These are phyloP conservation scores for Drosophila kokeensis DNA, from an alignment of 2,888 invertebrate species.

Conservation along the genomic window DNA sequence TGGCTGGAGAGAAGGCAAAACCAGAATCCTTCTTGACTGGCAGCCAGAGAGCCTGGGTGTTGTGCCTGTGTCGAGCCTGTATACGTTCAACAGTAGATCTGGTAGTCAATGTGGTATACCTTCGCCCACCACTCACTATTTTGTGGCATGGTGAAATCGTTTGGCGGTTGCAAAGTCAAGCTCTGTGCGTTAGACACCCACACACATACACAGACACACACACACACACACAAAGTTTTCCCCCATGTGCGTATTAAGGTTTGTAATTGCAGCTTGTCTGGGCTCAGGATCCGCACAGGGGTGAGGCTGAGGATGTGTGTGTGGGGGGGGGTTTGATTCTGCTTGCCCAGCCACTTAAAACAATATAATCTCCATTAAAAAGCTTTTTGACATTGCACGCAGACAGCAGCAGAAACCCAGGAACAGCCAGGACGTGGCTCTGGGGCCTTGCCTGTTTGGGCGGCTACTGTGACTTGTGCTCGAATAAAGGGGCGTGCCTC, in stretches of 20 bases:
- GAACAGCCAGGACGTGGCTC: slow-evolving; percentile 10
- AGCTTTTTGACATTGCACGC: slow-evolving; percentile 77
- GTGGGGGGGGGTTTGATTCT: neutral
- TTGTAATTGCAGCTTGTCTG: slow-evolving; percentile 82
- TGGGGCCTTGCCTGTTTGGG: neutral
- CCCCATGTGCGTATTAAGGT: slow-evolving; percentile 75
- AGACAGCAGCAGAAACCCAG: slow-evolving; percentile 1
- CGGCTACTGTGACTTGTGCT: neutral
- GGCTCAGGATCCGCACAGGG: slow-evolving; percentile 5
- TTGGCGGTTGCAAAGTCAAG: slow-evolving; percentile 75
- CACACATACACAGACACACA: neutral
- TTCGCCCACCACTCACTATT: neutral
- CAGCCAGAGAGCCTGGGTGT: neutral
- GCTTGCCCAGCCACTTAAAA: slow-evolving; percentile 71
- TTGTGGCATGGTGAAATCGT: slow-evolving; percentile 65
- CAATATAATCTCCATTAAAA: slow-evolving; percentile 83
- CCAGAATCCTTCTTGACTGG: slow-evolving; percentile 12
- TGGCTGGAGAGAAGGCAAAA: slow-evolving; percentile 16
- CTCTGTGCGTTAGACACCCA: slow-evolving; percentile 24
- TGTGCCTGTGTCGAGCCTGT: neutral
- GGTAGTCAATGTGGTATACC: neutral
- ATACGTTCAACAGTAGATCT: neutral
- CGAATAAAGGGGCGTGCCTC: slow-evolving; percentile 5
- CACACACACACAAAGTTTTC: slow-evolving; percentile 1
- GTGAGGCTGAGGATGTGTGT: neutral